phyloP scores from a whole-genome alignment of 2,888 invertebrate species.

The Eudemis profundana region DNA sequence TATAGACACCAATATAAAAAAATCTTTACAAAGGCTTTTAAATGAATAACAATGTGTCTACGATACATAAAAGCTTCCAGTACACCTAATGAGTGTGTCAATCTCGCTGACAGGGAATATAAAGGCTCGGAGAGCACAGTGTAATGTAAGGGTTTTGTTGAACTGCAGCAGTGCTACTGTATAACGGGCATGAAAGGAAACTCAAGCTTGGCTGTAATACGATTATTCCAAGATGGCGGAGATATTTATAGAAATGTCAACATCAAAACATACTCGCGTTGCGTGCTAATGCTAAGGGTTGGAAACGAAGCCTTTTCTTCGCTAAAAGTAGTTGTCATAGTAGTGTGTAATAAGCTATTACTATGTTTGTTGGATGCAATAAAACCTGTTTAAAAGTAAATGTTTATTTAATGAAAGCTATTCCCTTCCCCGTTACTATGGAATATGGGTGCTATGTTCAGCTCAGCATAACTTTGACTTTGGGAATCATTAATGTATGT shows the following conservation, averaged over 20 bases:
- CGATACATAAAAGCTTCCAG: constrained; percentile 26
- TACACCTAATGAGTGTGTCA: constrained; percentile 23
- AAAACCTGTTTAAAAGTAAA: constrained; percentile 64
- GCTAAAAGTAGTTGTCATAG: constrained; percentile 16
- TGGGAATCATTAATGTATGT: constrained; percentile 30
- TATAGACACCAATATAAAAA: not conserved
- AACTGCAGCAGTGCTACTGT: constrained; percentile 4
- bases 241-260: constrained; percentile 27
- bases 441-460: constrained; percentile 58
- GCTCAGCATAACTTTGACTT: constrained; percentile 58
- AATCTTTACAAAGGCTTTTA: constrained; percentile 19
- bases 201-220: constrained; percentile 13
- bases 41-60: constrained; percentile 15
- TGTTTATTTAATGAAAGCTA: constrained; percentile 60
- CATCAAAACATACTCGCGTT: constrained; percentile 4
- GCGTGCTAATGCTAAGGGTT: not conserved
- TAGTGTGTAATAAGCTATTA: constrained; percentile 8
- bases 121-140: not conserved
- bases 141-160: not conserved
- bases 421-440: constrained; percentile 55
- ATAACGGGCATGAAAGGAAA: constrained; percentile 11
- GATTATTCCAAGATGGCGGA: constrained; percentile 18
- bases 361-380: constrained; percentile 52
- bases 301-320: not conserved
- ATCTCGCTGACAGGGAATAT: constrained; percentile 3